phyloP scores from a whole-genome alignment of 2,888 invertebrate species.

The Agapetus fuscipes region DNA sequence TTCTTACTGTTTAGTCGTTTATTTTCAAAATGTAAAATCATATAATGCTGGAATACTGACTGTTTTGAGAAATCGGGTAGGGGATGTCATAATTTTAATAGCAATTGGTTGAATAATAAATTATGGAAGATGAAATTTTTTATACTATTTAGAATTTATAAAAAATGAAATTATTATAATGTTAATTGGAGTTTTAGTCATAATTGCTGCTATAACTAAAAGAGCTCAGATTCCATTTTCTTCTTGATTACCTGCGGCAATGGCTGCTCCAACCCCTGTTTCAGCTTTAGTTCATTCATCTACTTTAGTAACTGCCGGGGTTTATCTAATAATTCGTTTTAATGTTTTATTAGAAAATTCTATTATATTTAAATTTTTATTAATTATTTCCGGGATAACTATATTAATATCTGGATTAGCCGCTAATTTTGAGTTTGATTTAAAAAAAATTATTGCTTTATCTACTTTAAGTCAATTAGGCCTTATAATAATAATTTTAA shows the following conservation, averaged over 20 bases:
- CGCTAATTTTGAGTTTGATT: slow-evolving; percentile 57
- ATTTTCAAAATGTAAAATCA: slow-evolving; percentile 58
- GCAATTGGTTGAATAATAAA: slow-evolving; percentile 47
- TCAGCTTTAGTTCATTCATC: slow-evolving; percentile 72
- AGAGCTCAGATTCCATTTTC: slow-evolving; percentile 77
- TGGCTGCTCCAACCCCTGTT: slow-evolving; percentile 68
- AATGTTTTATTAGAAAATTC: slow-evolving; percentile 37
- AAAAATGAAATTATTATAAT: slow-evolving; percentile 34
- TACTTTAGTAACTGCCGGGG: slow-evolving; percentile 66
- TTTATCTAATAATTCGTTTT: slow-evolving; percentile 66
- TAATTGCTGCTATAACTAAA: slow-evolving; percentile 58
- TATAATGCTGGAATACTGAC: slow-evolving; percentile 64
- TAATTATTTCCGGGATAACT: slow-evolving; percentile 47
- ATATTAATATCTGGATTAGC: slow-evolving; percentile 51
- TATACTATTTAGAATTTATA: slow-evolving; percentile 42
- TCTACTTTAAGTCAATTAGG: slow-evolving; percentile 68
- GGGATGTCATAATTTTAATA: slow-evolving; percentile 58
- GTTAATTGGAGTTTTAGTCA: slow-evolving; percentile 36
- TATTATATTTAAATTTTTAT: slow-evolving; percentile 38
- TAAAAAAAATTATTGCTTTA: slow-evolving; percentile 71
- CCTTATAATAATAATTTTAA: slow-evolving; percentile 58
- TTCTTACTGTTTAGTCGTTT: slow-evolving; percentile 66
- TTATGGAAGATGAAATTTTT: slow-evolving; percentile 46
- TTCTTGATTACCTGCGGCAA: slow-evolving; percentile 63
- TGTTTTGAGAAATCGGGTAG: slow-evolving; percentile 61